Base-by-base conservation (phyloP, 2,888 invertebrate genomes). In the Philereme vetulata region DNA sequence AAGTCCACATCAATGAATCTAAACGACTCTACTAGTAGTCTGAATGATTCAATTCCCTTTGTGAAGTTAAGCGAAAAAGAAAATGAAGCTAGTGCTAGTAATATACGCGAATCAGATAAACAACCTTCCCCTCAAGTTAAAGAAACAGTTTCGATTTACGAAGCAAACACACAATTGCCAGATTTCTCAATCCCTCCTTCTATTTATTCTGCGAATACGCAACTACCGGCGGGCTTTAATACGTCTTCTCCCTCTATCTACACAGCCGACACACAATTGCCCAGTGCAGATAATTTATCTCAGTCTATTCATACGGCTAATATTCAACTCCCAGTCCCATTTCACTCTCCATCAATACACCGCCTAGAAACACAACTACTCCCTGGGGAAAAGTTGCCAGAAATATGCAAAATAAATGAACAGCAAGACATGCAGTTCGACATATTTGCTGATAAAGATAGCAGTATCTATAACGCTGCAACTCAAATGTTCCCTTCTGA, bases 381-480 rank as follows among this genome's bases (percentile, higher is more conserved):
- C 21, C 56, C 65, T 10, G 75, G 72, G 11, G 58, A 63, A 21
- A 55, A 57, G 34, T 69, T 85, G 59, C 86, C 85, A 42, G 72
- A 77, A 59, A 75, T 85, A 1, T 70, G 72, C 49, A 84, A 82
- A 67, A 74, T 86, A 60, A 65, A 74, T 53, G 68, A 80, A 9
- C 85, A 86, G 63, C 67, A 78, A 60, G 82, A 87, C 50, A 71
- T 86, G 72, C 72, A 83, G 38, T 70, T 86, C 38, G 75, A 88
- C 72, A 60, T 86, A 4, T 80, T 65, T 64, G 70, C 78, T 50
- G 81, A 81, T 60, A 82, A 82, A 63, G 73, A 80, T 56, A 71
- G 67, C 42, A 74, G 76, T 65, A 76, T 82, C 57, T 74, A 70
- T 60, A 72, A 79, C 40, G 80, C 78, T 40, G 76, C 81, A 65